Evolutionary conservation across 2,888 invertebrate genomes (phyloP).

Genomic region (Pristionchus entomophagus): DNA sequence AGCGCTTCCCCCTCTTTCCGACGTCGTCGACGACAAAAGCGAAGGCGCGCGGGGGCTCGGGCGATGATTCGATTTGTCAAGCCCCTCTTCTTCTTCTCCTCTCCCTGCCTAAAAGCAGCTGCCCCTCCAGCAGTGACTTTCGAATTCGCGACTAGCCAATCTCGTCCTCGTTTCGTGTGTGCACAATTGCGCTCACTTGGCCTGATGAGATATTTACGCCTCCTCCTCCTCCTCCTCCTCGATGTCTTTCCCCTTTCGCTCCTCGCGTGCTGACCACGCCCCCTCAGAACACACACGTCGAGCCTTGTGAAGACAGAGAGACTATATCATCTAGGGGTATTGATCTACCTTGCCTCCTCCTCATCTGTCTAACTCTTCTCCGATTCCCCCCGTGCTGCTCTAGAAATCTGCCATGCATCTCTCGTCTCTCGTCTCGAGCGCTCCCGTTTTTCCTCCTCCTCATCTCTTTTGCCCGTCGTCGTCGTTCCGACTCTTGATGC

Average conservation of each 20-base stretch:
- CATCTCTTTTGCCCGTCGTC: too few species aligned
- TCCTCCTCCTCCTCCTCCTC: not conserved
- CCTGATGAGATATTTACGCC: slow-evolving; percentile 5
- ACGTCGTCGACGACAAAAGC: not conserved
- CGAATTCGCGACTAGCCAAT: too few species aligned
- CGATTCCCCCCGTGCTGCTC: not conserved
- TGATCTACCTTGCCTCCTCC: slow-evolving; percentile 7
- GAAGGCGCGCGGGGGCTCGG: not conserved
- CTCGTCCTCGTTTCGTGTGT: not conserved
- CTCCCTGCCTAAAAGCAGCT: not conserved
- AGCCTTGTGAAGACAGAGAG: not conserved
- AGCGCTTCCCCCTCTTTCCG: too few species aligned
- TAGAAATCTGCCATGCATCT: not conserved
- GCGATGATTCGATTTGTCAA: slow-evolving; percentile 36
- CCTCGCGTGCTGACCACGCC: not conserved
- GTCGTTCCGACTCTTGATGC: not conserved
- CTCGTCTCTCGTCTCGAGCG: not conserved
- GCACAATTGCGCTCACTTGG: not conserved
- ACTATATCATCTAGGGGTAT: not conserved
- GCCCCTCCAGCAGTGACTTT: not conserved
- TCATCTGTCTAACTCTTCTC: slow-evolving; percentile 4
- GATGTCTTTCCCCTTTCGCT: not conserved
- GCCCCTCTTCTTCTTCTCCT: not conserved
- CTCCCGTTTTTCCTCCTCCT: not conserved
- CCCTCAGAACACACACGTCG: not conserved